A percentile compares a stretch with the other conserved stretches of the same genome.
Evolutionary conservation across 2,113 vertebrate genomes (phyloP).

Genomic region (human): DNA sequence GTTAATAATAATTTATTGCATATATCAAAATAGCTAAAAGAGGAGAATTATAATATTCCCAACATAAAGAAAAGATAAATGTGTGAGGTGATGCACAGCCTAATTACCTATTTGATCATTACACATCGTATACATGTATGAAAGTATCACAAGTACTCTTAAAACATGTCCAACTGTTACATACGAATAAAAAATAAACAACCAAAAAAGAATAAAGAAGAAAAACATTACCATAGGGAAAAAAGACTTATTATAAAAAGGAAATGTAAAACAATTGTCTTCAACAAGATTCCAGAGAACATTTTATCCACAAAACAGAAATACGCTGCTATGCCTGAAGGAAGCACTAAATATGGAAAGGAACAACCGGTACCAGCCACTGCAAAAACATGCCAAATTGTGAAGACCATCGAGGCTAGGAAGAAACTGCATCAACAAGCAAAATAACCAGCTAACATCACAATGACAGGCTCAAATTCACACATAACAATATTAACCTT

Average conservation of each 20-base stretch:
- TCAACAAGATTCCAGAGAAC: constrained; percentile 3
- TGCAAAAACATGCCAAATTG: no score
- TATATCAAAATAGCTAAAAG: background rate
- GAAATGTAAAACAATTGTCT: background rate
- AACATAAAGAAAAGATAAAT: background rate
- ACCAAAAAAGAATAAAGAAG: background rate
- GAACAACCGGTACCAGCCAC: no score
- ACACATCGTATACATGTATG: background rate
- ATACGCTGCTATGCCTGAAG: background rate
- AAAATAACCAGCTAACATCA: no score
- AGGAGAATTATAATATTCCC: background rate
- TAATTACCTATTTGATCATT: background rate
- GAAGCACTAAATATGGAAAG: no score
- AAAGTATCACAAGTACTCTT: background rate
- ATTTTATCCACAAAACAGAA: background rate
- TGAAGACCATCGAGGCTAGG: no score
- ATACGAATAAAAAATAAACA: background rate
- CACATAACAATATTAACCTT: no score
- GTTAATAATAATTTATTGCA: background rate
- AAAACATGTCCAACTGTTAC: background rate
- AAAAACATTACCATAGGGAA: background rate
- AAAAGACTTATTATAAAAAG: background rate
- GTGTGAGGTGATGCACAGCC: background rate
- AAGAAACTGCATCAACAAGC: no score
- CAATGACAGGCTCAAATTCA: no score